These are phyloP conservation scores for Terrapene triunguis DNA, from an alignment of 2,113 vertebrate genomes.

Conservation along the genomic window DNA sequence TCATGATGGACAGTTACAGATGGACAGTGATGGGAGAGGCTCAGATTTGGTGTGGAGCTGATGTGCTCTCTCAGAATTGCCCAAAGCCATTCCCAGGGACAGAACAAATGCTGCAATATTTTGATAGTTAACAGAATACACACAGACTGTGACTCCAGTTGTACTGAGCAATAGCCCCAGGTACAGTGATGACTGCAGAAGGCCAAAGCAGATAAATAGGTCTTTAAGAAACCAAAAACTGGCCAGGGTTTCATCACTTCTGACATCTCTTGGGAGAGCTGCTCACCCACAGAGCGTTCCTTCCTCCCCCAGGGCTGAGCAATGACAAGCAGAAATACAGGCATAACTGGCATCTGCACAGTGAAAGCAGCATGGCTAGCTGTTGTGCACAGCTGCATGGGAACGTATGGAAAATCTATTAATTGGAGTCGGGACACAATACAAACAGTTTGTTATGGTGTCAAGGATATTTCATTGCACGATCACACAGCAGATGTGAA, in stretches of 20 bases:
- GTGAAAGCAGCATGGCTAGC: constrained; percentile 37
- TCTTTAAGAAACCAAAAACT: constrained; percentile 13
- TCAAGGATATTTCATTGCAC: constrained; percentile 21
- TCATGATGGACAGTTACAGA: neutral
- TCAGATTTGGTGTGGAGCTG: too few relatives aligned
- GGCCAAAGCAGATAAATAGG: neutral
- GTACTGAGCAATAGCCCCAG: neutral
- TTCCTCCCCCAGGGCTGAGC: neutral
- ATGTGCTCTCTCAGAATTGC: neutral
- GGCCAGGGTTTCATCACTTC: neutral
- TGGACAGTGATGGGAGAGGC: too few relatives aligned
- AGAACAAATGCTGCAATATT: neutral
- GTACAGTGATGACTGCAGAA: neutral
- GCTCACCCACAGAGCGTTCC: neutral
- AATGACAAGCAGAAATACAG: neutral
- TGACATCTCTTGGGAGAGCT: neutral
- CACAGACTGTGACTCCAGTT: neutral
- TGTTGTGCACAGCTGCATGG: constrained; percentile 61
- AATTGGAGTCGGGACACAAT: constrained; percentile 10
- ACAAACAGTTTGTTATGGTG: neutral
- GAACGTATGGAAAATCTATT: constrained; percentile 39
- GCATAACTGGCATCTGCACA: neutral
- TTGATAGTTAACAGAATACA: neutral
- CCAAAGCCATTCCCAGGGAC: neutral
- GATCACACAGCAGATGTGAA: neutral